Percentiles rank a stretch among this genome's conserved stretches.
Conservation (phyloP, 2,888 invertebrate genomes). For the Drosophila affinis region DNA sequence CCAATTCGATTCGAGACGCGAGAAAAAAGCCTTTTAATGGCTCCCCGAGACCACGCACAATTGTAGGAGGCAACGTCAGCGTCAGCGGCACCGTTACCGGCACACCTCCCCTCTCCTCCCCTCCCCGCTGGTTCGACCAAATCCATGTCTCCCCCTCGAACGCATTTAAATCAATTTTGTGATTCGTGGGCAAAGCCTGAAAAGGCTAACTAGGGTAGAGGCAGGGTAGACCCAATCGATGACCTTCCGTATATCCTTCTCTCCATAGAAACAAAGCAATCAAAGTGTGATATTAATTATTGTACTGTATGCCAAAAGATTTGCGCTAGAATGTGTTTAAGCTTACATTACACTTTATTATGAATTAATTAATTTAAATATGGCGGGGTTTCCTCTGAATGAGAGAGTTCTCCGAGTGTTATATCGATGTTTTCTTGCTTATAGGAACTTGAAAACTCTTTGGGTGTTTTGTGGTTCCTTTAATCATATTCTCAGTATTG, state of each 20-base stretch:
- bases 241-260: no score
- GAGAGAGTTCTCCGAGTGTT: no score
- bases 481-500: not conserved
- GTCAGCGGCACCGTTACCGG: not conserved
- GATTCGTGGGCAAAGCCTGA: not conserved
- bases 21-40: slow-evolving; percentile 43
- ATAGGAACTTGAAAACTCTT: no score
- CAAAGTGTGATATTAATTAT: no score
- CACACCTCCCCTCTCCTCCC: not conserved
- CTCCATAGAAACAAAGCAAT: no score
- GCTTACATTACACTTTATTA: no score
- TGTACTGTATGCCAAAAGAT: no score
- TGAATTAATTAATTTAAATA: no score
- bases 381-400: no score
- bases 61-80: slow-evolving; percentile 51
- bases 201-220: not conserved
- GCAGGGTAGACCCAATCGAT: not conserved
- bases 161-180: slow-evolving; percentile 56
- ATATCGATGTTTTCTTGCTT: no score
- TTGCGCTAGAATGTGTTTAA: no score
- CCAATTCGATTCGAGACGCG: not conserved
- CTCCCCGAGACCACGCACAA: slow-evolving; percentile 44
- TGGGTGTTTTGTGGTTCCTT: no score
- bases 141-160: not conserved
- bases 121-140: slow-evolving; percentile 3